Evolutionary conservation across 2,797 vertebrate species (phyloP), one percentile per base, ranked within the genome.

Genomic region (Catamblyrhynchus diadema): DNA sequence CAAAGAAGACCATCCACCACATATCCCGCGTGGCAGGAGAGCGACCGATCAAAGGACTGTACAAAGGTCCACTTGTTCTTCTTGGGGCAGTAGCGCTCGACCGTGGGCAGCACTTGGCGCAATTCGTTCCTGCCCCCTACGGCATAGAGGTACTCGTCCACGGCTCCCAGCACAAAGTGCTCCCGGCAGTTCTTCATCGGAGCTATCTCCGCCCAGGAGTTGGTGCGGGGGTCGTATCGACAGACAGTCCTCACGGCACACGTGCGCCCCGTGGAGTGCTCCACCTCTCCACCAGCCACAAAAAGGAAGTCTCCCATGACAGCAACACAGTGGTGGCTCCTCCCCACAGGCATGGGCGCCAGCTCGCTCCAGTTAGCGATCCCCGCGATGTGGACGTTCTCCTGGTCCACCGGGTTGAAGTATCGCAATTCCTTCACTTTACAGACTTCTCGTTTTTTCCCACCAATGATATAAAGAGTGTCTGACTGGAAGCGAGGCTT

Each of bases 61-160:
- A 99, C 99, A 88, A 99, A 99, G 92, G 98, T 98, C 99, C 99
- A 99, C 92, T 99, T 99, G 98, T 99, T 99, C 98, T 98, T 99
- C 98, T 98, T 98, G 86, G 99, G 99, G 84, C 99, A 99, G 70
- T 99, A 99, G 16, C 99, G 98, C 93, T 99, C 99, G 65, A 99
- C 99, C 0, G 99, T 99, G 21, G 99, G 99, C 91, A 99, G 96
- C 75, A 99, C 99, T 93, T 99, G 99, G 20, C 99, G 98, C 92
- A 99, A 97, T 87, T 99, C 99, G 5, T 99, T 99, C 60, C 99
- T 98, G 82, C 99, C 99, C 25, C 99, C 99, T 1, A 98, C 99
- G 0, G 99, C 99, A 35, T 99, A 99, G 74, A 99, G 98, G 96
- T 97, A 99, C 82, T 99, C 98, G 3, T 98, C 98, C 97, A 99